Evolutionary conservation across 1,140 invertebrate genomes (phyloP).

Genomic region (Oppia nitens): DNA sequence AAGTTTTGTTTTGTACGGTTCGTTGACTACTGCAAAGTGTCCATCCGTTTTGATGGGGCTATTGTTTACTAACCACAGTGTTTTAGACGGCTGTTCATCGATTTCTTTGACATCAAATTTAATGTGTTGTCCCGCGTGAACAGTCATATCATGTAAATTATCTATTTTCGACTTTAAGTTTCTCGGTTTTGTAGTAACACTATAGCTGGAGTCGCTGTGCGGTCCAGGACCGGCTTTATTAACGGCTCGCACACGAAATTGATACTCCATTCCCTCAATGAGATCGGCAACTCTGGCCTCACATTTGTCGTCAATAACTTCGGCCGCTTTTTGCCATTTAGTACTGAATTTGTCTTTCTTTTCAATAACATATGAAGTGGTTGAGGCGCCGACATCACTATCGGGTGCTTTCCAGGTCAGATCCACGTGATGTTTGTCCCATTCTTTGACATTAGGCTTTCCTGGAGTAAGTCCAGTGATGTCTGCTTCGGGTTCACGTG

Average conservation of each 20-base stretch:
- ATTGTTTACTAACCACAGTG: constrained; percentile 60
- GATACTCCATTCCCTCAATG: constrained; percentile 96
- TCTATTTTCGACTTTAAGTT: constrained; percentile 85
- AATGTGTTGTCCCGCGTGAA: constrained; percentile 84
- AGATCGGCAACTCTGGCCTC: constrained; percentile 54
- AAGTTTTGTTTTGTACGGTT: constrained; percentile 39
- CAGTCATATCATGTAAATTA: constrained; percentile 62
- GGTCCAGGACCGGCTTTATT: constrained; percentile 90
- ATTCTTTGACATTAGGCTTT: constrained; percentile 66
- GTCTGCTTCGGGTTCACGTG: constrained; percentile 44
- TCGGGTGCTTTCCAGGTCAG: constrained; percentile 70
- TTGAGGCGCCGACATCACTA: constrained; percentile 84
- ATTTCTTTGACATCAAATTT: constrained; percentile 84
- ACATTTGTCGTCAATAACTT: not conserved
- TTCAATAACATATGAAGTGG: constrained; percentile 84
- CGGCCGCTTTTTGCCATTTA: constrained; percentile 36
- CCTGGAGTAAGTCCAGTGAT: constrained; percentile 73
- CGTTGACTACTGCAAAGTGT: constrained; percentile 50
- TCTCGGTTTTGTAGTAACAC: constrained; percentile 83
- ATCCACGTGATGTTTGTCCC: constrained; percentile 53
- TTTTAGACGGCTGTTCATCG: constrained; percentile 76
- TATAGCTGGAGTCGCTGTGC: constrained; percentile 81
- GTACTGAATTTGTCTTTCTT: constrained; percentile 85
- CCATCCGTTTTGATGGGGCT: constrained; percentile 42
- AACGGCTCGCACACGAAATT: too few relatives aligned